phyloP scores from a whole-genome alignment of 2,113 vertebrate genomes.

The Prolemur simus region DNA sequence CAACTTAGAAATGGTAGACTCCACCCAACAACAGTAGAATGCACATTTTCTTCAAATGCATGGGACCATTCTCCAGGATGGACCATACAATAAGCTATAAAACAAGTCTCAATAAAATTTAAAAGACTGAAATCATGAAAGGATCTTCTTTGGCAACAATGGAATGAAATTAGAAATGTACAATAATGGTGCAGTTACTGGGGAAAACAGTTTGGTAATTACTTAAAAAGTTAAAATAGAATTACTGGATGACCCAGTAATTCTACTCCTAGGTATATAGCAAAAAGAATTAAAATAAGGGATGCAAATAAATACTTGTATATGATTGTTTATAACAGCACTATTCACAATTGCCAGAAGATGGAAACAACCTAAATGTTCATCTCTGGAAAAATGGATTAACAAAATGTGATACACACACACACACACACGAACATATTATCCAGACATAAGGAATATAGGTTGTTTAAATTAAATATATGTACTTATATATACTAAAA shows the following conservation, averaged over 20 bases:
- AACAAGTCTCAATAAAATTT: not conserved
- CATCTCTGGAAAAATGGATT: not conserved
- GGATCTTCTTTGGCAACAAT: not conserved
- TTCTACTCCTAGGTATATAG: not conserved
- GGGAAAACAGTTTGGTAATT: not conserved
- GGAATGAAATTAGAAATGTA: not conserved
- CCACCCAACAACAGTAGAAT: not conserved
- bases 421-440: not conserved
- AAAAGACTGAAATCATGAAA: not conserved
- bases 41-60: not conserved
- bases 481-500: not conserved
- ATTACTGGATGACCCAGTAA: not conserved
- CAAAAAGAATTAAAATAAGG: not conserved
- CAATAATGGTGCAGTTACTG: not conserved
- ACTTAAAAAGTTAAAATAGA: slow-evolving; percentile 30
- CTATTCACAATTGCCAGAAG: not conserved
- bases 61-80: not conserved
- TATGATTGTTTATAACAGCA: not conserved
- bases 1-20: not conserved
- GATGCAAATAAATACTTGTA: not conserved
- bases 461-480: not conserved
- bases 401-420: not conserved
- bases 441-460: not conserved
- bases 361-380: not conserved
- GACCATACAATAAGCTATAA: not conserved